phyloP scores from a whole-genome alignment of 1,140 invertebrate genomes.

The Drosophila sproati region DNA sequence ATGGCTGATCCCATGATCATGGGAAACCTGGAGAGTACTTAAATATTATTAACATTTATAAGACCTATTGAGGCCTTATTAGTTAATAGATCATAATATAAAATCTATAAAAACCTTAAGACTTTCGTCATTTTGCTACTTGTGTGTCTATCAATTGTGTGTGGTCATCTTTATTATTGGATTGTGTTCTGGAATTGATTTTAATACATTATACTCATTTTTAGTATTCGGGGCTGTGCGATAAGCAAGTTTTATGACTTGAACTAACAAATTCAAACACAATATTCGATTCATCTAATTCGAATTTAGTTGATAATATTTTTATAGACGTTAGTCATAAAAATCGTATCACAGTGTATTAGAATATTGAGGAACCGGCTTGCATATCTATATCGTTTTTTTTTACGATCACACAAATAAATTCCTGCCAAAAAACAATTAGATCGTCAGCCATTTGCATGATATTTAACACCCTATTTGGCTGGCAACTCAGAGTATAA shows the following conservation, averaged over 20 bases:
- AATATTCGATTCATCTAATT: conserved; percentile 64
- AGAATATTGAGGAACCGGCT: conserved; percentile 37
- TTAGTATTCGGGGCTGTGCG: conserved; percentile 29
- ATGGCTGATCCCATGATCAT: not conserved
- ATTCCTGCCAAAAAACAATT: conserved; percentile 63
- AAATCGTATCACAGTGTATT: conserved; percentile 24
- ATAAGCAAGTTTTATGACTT: conserved; percentile 64
- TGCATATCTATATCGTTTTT: conserved; percentile 14
- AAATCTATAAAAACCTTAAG: conserved; percentile 63
- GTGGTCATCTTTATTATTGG: conserved; percentile 42
- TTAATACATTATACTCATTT: conserved; percentile 1
- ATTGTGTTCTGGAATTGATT: conserved; percentile 45
- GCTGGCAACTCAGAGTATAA: not conserved
- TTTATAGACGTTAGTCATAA: conserved; percentile 56
- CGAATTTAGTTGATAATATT: conserved; percentile 70
- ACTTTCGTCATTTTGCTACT: conserved; percentile 53
- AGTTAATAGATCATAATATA: conserved; percentile 71
- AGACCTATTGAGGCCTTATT: conserved; percentile 53
- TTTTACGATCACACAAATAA: conserved; percentile 62
- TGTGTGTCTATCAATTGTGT: conserved; percentile 55
- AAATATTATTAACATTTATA: conserved; percentile 5
- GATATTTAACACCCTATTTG: conserved; percentile 28
- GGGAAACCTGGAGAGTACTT: not conserved
- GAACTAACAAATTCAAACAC: conserved; percentile 49
- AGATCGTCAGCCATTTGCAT: conserved; percentile 59